Evolutionary conservation across 2,888 invertebrate species (phyloP), one percentile per base, ranked within the genome.

Genomic region (Euzetes globulus): DNA sequence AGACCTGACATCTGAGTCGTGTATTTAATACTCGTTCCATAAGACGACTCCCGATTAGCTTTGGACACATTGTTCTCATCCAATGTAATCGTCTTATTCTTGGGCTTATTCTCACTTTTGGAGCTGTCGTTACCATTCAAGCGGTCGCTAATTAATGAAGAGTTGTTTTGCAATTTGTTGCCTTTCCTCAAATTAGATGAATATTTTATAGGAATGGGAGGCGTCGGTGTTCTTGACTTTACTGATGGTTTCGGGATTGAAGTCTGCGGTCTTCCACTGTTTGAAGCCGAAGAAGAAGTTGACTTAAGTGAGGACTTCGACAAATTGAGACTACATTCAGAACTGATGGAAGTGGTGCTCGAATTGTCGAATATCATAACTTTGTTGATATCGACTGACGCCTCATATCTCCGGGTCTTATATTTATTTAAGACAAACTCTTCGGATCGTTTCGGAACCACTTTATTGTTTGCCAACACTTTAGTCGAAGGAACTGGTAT

Each of bases 1-100:
- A 77, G 74, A 15, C 77, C 77, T 17, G 76, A 72, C 25, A 72
- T 45, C 15, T 75, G 72, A 17, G 75, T 50, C 63, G 72, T 75
- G 15, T 58, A 50, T 65, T 71, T 78, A 13, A 71, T 55, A 45
- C 68, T 68, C 0, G n/a, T 68, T 17, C 41, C 68, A 68, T 19
- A 33, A 22, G 41, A 17, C 19, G 68, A 3, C 19, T 1, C 13
- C 1, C 27, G 15, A 68, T 9, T 22, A 41, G 22, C 2, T 37
- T 22, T 45, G 19, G 37, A n/a, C 22, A n/a, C 1, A 37, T 37
- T 68, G 13, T 37, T 41, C 0, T 3, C 37, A 2, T 41, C 68
- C 11, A 5, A n/a, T n/a, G 13, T 19, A 68, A 41, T 68, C 22
- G 11, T 27, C 6, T 37, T 68, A 5, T 37, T 68, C 9, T 29